phyloP scores from a whole-genome alignment of 2,888 invertebrate species.

The Alentia gelatinosa region DNA sequence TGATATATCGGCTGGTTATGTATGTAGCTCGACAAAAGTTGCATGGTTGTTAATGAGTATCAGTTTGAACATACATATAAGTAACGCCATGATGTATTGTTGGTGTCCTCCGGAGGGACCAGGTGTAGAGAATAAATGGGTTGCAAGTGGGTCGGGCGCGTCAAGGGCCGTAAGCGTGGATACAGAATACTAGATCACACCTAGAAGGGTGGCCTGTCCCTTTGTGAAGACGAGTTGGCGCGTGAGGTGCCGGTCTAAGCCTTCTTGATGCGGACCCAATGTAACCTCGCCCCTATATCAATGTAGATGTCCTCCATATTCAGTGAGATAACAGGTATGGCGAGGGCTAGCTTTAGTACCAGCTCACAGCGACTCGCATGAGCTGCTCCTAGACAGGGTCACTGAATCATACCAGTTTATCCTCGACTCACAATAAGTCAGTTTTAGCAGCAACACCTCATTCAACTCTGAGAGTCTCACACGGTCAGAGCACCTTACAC shows the following conservation, averaged over 20 bases:
- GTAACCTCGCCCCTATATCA: neutral
- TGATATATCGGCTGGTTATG: no score
- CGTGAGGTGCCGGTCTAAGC: neutral
- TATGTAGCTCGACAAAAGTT: no score
- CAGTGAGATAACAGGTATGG: slow-evolving; percentile 3
- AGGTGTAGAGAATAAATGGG: neutral
- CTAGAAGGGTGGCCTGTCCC: neutral
- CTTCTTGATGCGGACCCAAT: neutral
- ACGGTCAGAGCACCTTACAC: no score
- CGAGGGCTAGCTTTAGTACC: neutral
- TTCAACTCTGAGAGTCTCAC: no score
- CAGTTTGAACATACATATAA: no score
- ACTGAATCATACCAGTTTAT: no score
- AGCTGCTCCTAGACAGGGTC: neutral
- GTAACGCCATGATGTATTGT: no score
- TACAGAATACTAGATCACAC: neutral
- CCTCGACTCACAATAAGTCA: no score
- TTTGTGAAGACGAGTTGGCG: neutral
- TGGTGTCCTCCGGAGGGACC: neutral
- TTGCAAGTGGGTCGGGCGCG: neutral
- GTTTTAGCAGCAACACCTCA: no score
- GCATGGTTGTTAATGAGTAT: no score
- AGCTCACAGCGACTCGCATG: neutral
- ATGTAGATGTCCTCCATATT: slow-evolving; percentile 4
- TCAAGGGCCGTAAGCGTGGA: neutral